Percentiles rank a stretch among this genome's conserved stretches.
These are phyloP conservation scores for Uropetala carovei DNA, from an alignment of 2,888 invertebrate species.

Conservation along the genomic window DNA sequence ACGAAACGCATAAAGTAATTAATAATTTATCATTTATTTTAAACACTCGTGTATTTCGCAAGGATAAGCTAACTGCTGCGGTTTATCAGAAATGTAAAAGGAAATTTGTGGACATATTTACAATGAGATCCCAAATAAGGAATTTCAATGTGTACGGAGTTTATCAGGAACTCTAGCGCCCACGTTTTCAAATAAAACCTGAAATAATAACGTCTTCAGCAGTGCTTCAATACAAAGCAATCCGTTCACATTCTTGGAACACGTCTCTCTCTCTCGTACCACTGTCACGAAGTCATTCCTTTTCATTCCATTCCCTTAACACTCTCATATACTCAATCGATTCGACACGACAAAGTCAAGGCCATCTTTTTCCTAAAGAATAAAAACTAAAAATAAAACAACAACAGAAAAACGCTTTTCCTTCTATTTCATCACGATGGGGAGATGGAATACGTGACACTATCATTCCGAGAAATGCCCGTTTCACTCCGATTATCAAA, in stretches of 20 bases:
- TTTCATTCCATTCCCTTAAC: neutral
- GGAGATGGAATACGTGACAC: conserved; percentile 61
- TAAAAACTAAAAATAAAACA: neutral
- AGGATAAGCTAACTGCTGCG: too few relatives aligned
- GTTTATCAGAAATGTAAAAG: too few relatives aligned
- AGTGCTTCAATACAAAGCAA: neutral
- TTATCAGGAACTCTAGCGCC: too few relatives aligned
- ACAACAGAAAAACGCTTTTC: conserved; percentile 44
- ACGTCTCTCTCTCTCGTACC: neutral
- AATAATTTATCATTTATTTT: too few relatives aligned
- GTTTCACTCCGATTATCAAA: conserved; percentile 60
- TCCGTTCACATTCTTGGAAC: neutral
- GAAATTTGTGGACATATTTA: too few relatives aligned
- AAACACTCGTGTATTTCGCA: too few relatives aligned
- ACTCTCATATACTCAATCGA: conserved; percentile 32
- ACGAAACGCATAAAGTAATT: too few relatives aligned
- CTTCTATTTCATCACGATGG: conserved; percentile 60
- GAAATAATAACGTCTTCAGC: neutral
- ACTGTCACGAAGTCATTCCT: neutral
- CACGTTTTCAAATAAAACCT: too few relatives aligned
- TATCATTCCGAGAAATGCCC: conserved; percentile 50
- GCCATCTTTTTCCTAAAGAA: conserved; percentile 15
- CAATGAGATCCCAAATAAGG: too few relatives aligned
- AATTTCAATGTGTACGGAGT: too few relatives aligned
- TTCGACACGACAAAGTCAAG: conserved; percentile 59